phyloP scores from a whole-genome alignment of 2,113 vertebrate species.

The Dunckerocampus dactyliophorus region DNA sequence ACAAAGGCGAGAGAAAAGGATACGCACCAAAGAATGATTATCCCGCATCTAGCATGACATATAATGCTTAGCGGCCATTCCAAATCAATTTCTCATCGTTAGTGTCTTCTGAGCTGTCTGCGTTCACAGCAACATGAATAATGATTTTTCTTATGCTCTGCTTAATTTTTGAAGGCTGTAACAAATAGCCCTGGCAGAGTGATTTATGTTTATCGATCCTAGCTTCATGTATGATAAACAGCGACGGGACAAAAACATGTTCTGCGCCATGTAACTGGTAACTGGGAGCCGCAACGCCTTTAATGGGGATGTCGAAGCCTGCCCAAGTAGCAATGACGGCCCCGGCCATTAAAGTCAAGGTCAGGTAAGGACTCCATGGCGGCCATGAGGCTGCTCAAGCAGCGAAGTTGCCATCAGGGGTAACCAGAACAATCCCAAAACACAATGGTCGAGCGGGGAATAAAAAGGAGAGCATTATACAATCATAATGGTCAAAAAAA shows the following conservation, averaged over 20 bases:
- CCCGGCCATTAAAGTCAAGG: constrained; percentile 23
- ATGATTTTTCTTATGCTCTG: constrained; percentile 1
- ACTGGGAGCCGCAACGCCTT: neutral
- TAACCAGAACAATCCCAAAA: constrained; percentile 20
- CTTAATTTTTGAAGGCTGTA: constrained; percentile 14
- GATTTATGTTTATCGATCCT: constrained; percentile 37
- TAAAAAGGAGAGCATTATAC: neutral
- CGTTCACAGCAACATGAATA: neutral
- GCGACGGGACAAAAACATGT: constrained; percentile 7
- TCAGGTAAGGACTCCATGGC: constrained; percentile 17
- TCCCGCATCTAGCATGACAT: neutral
- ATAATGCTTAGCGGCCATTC: neutral
- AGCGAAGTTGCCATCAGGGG: constrained; percentile 8
- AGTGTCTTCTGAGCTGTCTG: neutral
- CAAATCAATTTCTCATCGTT: constrained; percentile 1
- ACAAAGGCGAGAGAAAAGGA: neutral
- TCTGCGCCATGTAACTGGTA: constrained; percentile 4
- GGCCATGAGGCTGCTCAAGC: neutral
- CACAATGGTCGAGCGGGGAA: constrained; percentile 5
- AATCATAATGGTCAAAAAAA: neutral
- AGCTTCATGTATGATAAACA: constrained; percentile 24
- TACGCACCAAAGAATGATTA: neutral
- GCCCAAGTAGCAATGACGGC: constrained; percentile 5
- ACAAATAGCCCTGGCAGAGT: constrained; percentile 17
- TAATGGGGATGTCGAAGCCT: constrained; percentile 1